These are phyloP conservation scores for Thera britannica DNA, from an alignment of 2,888 invertebrate species.

Conservation along the genomic window DNA sequence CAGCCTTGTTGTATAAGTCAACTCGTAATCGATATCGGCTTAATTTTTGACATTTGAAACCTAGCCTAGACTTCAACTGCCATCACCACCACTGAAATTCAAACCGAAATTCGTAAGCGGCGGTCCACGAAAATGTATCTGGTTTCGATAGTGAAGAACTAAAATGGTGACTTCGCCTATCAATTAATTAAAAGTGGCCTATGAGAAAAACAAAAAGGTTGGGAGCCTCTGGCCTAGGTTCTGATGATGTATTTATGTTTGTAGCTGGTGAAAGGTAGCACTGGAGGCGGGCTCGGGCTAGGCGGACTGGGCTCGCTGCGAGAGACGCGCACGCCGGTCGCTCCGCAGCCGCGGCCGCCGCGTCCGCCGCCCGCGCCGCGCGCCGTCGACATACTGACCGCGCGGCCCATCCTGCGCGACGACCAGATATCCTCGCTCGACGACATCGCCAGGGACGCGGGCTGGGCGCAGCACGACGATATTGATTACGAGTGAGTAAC, in stretches of 20 bases:
- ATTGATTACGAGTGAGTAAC: conserved; percentile 93
- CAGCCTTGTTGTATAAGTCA: too few species aligned
- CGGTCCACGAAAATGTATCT: too few species aligned
- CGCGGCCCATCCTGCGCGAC: conserved; percentile 95
- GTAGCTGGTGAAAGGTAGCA: conserved; percentile 81
- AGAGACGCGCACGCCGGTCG: conserved; percentile 47
- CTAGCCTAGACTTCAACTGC: too few species aligned
- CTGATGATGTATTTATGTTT: neutral
- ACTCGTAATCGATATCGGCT: too few species aligned
- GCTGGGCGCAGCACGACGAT: conserved; percentile 97
- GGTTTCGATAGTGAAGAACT: too few species aligned
- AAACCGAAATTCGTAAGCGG: too few species aligned
- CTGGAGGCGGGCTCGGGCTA: conserved; percentile 76
- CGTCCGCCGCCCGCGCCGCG: conserved; percentile 72
- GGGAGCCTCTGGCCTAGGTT: too few species aligned
- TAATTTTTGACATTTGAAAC: too few species aligned
- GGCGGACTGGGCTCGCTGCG: conserved; percentile 71
- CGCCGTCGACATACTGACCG: conserved; percentile 87
- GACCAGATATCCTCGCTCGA: conserved; percentile 97
- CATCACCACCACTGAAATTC: too few species aligned
- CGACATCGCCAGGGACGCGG: conserved; percentile 94
- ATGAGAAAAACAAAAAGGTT: too few species aligned
- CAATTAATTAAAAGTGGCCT: too few species aligned
- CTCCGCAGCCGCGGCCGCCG: conserved; percentile 49
- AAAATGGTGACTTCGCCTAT: too few species aligned